These are phyloP conservation scores for Augochlora pura DNA, from an alignment of 1,140 invertebrate species.

Conservation along the genomic window DNA sequence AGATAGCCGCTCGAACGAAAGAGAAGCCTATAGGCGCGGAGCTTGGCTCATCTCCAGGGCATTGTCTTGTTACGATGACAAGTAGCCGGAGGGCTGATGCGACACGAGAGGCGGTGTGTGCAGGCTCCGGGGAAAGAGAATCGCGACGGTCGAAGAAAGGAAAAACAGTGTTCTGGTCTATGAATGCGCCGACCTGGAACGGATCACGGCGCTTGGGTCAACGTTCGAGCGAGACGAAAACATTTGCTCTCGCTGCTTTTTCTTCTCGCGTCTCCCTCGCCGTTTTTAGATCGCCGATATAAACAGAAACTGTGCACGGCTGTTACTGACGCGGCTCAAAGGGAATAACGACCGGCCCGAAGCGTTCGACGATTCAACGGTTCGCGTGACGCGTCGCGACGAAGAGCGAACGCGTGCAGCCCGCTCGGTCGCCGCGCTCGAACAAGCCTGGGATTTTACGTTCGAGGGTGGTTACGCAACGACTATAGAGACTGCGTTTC, in stretches of 20 bases:
- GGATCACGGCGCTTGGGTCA: slow-evolving; percentile 27
- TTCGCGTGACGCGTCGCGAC: too few relatives aligned
- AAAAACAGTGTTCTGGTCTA: slow-evolving; percentile 19
- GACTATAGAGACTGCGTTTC: neutral
- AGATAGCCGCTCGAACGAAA: slow-evolving; percentile 25
- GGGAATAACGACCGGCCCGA: slow-evolving; percentile 17
- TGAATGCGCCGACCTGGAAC: slow-evolving; percentile 31
- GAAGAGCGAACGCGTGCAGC: neutral
- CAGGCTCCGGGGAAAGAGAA: slow-evolving; percentile 10
- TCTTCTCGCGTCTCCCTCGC: neutral
- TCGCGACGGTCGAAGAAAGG: slow-evolving; percentile 14
- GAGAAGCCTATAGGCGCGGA: slow-evolving; percentile 1
- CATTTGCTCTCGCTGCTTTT: neutral
- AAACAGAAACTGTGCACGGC: slow-evolving; percentile 36
- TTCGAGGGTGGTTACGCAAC: neutral
- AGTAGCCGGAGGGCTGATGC: slow-evolving; percentile 11
- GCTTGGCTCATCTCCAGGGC: slow-evolving; percentile 60
- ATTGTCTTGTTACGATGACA: slow-evolving; percentile 59
- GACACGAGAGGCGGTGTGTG: slow-evolving; percentile 28
- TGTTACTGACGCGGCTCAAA: slow-evolving; percentile 12
- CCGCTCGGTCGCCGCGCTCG: neutral
- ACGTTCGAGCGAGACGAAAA: slow-evolving; percentile 33
- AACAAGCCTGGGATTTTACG: neutral
- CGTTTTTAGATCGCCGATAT: slow-evolving; percentile 40
- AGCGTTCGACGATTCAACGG: neutral